phyloP scores from a whole-genome alignment of 2,888 invertebrate genomes.

The Metallyticus violacea region DNA sequence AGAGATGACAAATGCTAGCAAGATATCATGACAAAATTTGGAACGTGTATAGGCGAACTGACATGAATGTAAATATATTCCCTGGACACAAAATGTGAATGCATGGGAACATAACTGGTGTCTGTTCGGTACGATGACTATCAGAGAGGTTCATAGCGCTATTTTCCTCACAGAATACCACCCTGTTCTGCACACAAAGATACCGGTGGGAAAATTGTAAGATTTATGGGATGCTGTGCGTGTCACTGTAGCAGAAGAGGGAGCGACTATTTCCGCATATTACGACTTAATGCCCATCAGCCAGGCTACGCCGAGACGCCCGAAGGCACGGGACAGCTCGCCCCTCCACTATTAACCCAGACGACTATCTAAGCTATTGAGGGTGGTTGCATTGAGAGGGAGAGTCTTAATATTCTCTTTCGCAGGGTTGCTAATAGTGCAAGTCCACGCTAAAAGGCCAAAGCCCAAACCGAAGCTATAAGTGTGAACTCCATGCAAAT shows the following conservation, averaged over 20 bases:
- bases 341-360: background rate
- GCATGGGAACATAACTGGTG: background rate
- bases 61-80: no score
- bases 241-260: background rate
- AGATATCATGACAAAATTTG: no score
- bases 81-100: background rate
- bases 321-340: background rate
- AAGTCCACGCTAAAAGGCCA: background rate
- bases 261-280: background rate
- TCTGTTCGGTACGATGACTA: background rate
- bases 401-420: background rate
- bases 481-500: background rate
- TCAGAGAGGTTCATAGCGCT: background rate
- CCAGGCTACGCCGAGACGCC: background rate
- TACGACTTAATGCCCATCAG: conserved; percentile 15
- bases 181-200: background rate
- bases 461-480: no score
- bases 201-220: conserved; percentile 12
- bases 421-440: background rate
- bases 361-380: background rate
- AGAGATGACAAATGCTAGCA: no score
- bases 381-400: background rate
- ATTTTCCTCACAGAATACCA: background rate
- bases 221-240: background rate
- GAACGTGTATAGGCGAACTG: no score